phyloP scores from a whole-genome alignment of 2,113 vertebrate genomes.

The Pitta sordida region DNA sequence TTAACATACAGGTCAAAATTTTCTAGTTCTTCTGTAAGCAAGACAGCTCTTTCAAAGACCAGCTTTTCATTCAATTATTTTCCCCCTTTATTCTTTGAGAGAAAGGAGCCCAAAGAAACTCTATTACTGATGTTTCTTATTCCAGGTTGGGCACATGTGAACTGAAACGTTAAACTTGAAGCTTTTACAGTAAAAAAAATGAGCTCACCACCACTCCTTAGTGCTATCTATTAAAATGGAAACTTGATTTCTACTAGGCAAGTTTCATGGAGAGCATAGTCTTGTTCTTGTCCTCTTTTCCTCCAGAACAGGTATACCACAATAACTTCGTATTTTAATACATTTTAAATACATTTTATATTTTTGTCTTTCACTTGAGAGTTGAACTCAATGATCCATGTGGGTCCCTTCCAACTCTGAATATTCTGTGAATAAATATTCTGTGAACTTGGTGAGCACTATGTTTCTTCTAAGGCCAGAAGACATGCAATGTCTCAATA shows the following conservation, averaged over 20 bases:
- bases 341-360: too few species aligned
- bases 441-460: too few species aligned
- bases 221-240: neutral
- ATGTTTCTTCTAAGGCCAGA: neutral
- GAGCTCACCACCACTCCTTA: neutral
- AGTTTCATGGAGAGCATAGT: neutral
- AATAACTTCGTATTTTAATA: neutral
- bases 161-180: neutral
- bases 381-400: too few species aligned
- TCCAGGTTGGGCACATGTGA: neutral
- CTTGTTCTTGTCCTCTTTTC: neutral
- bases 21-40: neutral
- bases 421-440: too few species aligned
- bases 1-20: neutral
- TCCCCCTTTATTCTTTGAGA: neutral
- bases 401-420: too few species aligned
- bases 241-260: neutral
- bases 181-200: neutral
- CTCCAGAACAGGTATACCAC: neutral
- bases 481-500: neutral
- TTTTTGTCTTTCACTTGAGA: too few species aligned
- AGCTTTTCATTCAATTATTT: neutral
- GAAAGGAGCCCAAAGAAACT: neutral
- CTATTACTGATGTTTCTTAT: neutral
- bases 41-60: neutral